A percentile compares a stretch with the other conserved stretches of the same genome.
These are phyloP conservation scores for Drosophila suzukii DNA, from an alignment of 1,140 invertebrate genomes.

Conservation along the genomic window DNA sequence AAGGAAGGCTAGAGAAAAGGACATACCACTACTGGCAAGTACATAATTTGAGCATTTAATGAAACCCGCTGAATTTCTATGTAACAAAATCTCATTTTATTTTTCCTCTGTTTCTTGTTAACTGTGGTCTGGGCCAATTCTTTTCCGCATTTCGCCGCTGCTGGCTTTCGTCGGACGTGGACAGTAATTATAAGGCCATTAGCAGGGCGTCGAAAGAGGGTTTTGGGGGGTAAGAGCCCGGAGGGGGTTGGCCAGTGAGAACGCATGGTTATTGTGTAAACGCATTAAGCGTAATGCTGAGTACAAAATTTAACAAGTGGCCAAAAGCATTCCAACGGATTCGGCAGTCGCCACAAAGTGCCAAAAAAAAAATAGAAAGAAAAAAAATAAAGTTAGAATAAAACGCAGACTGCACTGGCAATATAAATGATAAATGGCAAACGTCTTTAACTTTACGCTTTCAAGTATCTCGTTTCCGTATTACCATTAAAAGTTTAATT, in stretches of 20 bases:
- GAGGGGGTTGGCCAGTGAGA: background rate
- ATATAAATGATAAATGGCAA: background rate
- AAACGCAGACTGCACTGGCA: background rate
- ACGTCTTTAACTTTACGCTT: no score
- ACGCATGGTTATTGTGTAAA: slow-evolving; percentile 81
- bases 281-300: slow-evolving; percentile 77
- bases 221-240: background rate
- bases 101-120: slow-evolving; percentile 49
- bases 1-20: slow-evolving; percentile 17
- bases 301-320: slow-evolving; percentile 71
- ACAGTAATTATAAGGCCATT: slow-evolving; percentile 82
- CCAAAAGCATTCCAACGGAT: slow-evolving; percentile 20
- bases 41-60: slow-evolving; percentile 71
- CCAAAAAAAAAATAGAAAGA: background rate
- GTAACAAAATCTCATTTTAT: slow-evolving; percentile 25
- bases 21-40: slow-evolving; percentile 24
- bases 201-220: slow-evolving; percentile 49
- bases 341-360: slow-evolving; percentile 33
- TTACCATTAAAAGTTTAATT: no score
- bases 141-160: slow-evolving; percentile 48
- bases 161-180: slow-evolving; percentile 58
- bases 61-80: slow-evolving; percentile 53
- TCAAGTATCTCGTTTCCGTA: no score
- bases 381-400: background rate
- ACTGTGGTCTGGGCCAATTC: slow-evolving; percentile 51